A percentile compares a stretch with the other conserved stretches of the same genome.
phyloP scores from a whole-genome alignment of 2,113 vertebrate species.

The Pterocles orientalis region DNA sequence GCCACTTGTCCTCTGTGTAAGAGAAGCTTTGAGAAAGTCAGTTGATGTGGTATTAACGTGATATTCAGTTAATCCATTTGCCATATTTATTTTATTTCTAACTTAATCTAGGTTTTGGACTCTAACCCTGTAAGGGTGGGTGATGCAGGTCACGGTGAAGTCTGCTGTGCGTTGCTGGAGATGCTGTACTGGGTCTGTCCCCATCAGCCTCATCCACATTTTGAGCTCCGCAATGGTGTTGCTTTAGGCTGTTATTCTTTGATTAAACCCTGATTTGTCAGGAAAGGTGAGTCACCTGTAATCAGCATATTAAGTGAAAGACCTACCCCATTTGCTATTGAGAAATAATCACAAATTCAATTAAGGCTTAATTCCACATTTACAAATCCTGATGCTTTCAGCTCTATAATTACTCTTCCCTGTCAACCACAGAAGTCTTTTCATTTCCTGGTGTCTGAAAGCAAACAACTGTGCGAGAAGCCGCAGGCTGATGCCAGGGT shows the following conservation, averaged over 20 bases:
- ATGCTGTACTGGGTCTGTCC: neutral
- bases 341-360: conserved; percentile 25
- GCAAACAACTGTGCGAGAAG: neutral
- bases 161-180: neutral
- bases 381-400: neutral
- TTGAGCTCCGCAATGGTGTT: neutral
- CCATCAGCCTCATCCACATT: neutral
- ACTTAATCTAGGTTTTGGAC: neutral
- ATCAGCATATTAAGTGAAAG: conserved; percentile 24
- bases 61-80: neutral
- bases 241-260: conserved; percentile 7
- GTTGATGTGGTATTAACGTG: neutral
- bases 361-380: conserved; percentile 5
- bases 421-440: neutral
- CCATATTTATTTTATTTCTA: neutral
- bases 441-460: neutral
- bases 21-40: neutral
- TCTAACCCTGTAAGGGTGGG: neutral
- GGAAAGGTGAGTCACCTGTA: conserved; percentile 36
- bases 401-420: neutral
- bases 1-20: neutral
- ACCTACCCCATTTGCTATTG: neutral
- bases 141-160: neutral
- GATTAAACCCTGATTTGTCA: conserved; percentile 22
- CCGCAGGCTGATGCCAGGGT: rapidly evolving